Evolutionary conservation across 2,888 invertebrate species (phyloP).

Genomic region (Eupithecia exiguata): DNA sequence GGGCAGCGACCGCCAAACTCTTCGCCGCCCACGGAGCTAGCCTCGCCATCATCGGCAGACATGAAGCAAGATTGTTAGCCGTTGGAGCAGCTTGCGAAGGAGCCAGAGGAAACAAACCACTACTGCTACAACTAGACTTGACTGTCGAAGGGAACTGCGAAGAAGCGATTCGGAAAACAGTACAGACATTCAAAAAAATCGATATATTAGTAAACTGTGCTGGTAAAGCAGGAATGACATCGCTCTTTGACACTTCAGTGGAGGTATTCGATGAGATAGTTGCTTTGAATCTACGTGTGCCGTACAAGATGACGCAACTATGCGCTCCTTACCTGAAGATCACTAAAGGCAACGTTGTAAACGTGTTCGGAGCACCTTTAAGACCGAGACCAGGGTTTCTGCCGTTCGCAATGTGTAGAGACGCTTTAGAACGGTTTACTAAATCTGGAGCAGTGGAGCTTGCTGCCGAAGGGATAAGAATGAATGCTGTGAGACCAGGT

Average conservation of each 20-base stretch:
- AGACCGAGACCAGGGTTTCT: conserved; percentile 62
- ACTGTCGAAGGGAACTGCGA: conserved; percentile 60
- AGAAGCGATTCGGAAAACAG: conserved; percentile 58
- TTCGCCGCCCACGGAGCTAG: conserved; percentile 61
- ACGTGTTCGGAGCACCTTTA: conserved; percentile 59
- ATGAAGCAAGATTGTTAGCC: conserved; percentile 56
- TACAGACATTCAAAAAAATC: conserved; percentile 56
- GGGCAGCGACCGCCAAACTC: conserved; percentile 64
- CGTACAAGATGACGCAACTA: conserved; percentile 63
- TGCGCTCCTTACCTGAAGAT: conserved; percentile 60
- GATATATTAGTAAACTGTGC: conserved; percentile 66
- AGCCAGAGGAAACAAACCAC: conserved; percentile 52
- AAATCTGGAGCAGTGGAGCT: conserved; percentile 62
- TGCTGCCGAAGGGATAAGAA: conserved; percentile 62
- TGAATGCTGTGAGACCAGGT: conserved; percentile 69
- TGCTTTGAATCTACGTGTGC: conserved; percentile 62
- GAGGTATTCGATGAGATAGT: conserved; percentile 64
- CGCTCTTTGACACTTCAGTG: conserved; percentile 61
- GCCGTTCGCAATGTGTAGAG: conserved; percentile 59
- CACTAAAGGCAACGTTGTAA: conserved; percentile 66
- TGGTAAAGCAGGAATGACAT: conserved; percentile 59
- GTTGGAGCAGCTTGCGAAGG: conserved; percentile 57
- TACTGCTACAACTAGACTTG: conserved; percentile 60
- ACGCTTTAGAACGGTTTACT: conserved; percentile 65
- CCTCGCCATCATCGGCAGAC: conserved; percentile 61